Conservation (phyloP, 2,888 invertebrate genomes). For the Galeruca laticollis region DNA sequence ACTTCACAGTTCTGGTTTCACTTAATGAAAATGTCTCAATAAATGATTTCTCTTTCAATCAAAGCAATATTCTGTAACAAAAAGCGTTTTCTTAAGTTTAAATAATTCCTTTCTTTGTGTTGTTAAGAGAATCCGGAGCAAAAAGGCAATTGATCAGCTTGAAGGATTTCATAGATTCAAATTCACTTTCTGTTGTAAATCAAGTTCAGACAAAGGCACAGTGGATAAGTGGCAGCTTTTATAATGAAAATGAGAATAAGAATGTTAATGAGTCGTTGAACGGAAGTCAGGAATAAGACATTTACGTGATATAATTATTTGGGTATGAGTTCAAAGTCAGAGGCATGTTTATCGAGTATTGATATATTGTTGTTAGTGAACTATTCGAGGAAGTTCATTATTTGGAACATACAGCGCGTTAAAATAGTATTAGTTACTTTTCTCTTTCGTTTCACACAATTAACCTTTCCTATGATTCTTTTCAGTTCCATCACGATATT, state of each 20-base stretch:
- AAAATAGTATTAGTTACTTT: too few species aligned
- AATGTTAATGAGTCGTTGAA: constrained; percentile 24
- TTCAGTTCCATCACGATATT: too few species aligned
- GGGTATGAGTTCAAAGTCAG: constrained; percentile 1
- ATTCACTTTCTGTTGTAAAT: constrained; percentile 39
- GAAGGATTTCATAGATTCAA: constrained; percentile 36
- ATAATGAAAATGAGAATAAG: constrained; percentile 31
- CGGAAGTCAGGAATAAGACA: constrained; percentile 3
- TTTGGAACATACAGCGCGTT: too few species aligned
- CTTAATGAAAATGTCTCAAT: background rate
- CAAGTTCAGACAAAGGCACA: constrained; percentile 33
- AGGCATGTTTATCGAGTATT: background rate
- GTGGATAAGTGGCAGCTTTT: constrained; percentile 25
- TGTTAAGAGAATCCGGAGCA: constrained; percentile 29
- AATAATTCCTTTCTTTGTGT: constrained; percentile 30
- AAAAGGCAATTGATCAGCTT: constrained; percentile 30
- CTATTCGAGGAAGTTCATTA: too few species aligned
- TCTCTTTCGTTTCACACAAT: too few species aligned
- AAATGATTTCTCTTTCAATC: constrained; percentile 35
- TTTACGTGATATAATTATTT: constrained; percentile 8
- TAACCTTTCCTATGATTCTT: too few species aligned
- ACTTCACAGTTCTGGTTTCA: background rate
- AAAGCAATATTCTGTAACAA: constrained; percentile 34
- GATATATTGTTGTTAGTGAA: background rate
- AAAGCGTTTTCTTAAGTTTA: constrained; percentile 20